Conservation (phyloP, 2,888 invertebrate genomes). For the Ophion costatus region DNA sequence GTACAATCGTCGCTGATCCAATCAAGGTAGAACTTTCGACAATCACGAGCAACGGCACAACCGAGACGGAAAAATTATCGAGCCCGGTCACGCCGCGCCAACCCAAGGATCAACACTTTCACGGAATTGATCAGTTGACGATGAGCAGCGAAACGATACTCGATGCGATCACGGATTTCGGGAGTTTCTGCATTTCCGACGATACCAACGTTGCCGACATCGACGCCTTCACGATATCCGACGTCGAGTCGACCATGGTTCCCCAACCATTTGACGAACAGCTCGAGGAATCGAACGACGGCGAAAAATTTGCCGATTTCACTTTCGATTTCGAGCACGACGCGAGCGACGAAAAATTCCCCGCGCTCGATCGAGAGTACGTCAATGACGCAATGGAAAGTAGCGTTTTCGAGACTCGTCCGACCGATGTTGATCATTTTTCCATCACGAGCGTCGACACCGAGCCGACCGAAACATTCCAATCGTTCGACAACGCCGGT, state of each 20-base stretch:
- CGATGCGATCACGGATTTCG: slow-evolving; percentile 63
- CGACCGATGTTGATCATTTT: slow-evolving; percentile 10
- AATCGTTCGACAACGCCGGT: slow-evolving; percentile 30
- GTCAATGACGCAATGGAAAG: slow-evolving; percentile 60
- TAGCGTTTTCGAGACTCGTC: slow-evolving; percentile 1
- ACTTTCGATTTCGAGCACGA: slow-evolving; percentile 66
- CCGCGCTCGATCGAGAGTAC: slow-evolving; percentile 24
- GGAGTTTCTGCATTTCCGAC: slow-evolving; percentile 64
- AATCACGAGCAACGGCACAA: slow-evolving; percentile 28
- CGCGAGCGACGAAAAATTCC: slow-evolving; percentile 48
- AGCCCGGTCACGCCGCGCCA: background rate
- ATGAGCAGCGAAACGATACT: slow-evolving; percentile 54
- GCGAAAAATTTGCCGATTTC: slow-evolving; percentile 68
- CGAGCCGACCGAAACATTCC: slow-evolving; percentile 42
- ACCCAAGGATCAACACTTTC: slow-evolving; percentile 21
- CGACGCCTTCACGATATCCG: slow-evolving; percentile 64
- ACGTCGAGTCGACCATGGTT: slow-evolving; percentile 60
- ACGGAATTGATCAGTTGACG: slow-evolving; percentile 48
- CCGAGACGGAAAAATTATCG: background rate
- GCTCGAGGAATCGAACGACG: slow-evolving; percentile 52
- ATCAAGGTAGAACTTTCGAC: slow-evolving; percentile 25
- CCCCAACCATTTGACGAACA: slow-evolving; percentile 59
- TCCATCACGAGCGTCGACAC: background rate
- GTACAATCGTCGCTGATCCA: slow-evolving; percentile 14
- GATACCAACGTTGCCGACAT: slow-evolving; percentile 56